phyloP scores from a whole-genome alignment of 2,888 invertebrate species.

The Ennomos fuscantarius region DNA sequence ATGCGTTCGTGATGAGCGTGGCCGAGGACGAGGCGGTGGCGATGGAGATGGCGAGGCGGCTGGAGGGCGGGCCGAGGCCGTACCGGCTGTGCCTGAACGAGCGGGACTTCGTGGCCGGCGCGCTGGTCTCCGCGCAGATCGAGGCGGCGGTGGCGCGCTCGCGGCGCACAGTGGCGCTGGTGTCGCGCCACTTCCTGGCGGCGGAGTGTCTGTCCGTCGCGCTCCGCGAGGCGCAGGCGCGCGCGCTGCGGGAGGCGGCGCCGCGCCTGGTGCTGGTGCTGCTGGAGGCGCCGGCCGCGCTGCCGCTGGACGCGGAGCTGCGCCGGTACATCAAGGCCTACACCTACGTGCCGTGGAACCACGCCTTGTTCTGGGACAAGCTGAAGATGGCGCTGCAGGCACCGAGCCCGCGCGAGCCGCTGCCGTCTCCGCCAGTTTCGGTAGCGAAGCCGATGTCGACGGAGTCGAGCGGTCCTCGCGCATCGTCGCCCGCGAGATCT shows the following conservation, averaged over 20 bases:
- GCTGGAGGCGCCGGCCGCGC: conserved; percentile 1
- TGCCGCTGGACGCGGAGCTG: background rate
- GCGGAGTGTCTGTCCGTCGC: background rate
- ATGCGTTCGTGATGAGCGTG: conserved; percentile 10
- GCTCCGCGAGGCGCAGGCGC: conserved; percentile 10
- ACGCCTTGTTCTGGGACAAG: conserved; percentile 8
- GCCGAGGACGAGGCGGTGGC: conserved; percentile 5
- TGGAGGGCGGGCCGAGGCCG: background rate
- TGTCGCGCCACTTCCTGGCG: conserved; percentile 7
- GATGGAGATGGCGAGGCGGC: conserved; percentile 1
- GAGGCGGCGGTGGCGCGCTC: conserved; percentile 1
- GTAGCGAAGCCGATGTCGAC: too few species aligned
- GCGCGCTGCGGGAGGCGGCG: background rate
- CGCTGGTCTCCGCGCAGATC: background rate
- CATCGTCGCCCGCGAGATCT: too few species aligned
- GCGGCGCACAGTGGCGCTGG: conserved; percentile 8
- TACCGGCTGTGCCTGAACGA: conserved; percentile 9
- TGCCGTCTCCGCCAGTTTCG: too few species aligned
- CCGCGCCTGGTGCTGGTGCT: conserved; percentile 1
- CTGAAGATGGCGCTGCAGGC: background rate
- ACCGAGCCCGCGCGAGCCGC: background rate
- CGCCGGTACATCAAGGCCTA: conserved; percentile 3
- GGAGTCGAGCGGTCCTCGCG: too few species aligned
- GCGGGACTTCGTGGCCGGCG: conserved; percentile 4
- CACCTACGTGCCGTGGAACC: conserved; percentile 7